Evolutionary conservation across 2,113 vertebrate species (phyloP), one percentile per base, ranked within the genome.

Genomic region (Neodon shergylaensis): DNA sequence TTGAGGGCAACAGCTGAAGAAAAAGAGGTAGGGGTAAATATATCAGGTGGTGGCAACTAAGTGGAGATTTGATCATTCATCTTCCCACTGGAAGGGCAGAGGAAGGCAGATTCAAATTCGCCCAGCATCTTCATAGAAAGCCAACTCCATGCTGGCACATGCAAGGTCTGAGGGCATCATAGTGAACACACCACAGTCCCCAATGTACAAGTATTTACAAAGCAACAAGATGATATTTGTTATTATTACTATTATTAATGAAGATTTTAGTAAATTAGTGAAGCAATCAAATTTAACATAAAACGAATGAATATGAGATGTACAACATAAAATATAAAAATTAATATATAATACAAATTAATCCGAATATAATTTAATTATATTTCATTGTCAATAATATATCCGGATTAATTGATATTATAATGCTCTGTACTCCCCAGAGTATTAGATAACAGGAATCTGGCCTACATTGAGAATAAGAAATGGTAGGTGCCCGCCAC

Each of bases 321-420:
- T n/a, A 31, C 19, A 39, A 90, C 66, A 92, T 28, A 85, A 92
- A 96, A 88, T 24, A 84, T 83, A 52, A 89, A 96, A 31, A 33
- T 82, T 73, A 83, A 93, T 42, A 70, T 47, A 33, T 1, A 77
- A 70, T 33, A 86, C 47, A 85, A 95, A n/a, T 76, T 58, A 84
- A 79, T 65, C 19, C 5, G 36, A 78, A 63, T 33, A 14, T 87
- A 74, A 94, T 65, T 91, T 77, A n/a, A 31, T 91, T 63, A 7
- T 91, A 61, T 61, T 92, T 79, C 28, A 77, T 94, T 83, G 87
- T 83, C 65, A 61, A 47, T 44, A n/a, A n/a, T 73, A 92, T 61
- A 49, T 42, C 87, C 85, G 10, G 44, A 79, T 83, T 88, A 81
- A 70, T 79, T 93, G 70, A 19, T 76, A 87, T 73, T 44, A 88